Percentiles rank a stretch among this genome's conserved stretches.
These are phyloP conservation scores for Agrotis segetum DNA, from an alignment of 2,888 invertebrate genomes.

Conservation along the genomic window DNA sequence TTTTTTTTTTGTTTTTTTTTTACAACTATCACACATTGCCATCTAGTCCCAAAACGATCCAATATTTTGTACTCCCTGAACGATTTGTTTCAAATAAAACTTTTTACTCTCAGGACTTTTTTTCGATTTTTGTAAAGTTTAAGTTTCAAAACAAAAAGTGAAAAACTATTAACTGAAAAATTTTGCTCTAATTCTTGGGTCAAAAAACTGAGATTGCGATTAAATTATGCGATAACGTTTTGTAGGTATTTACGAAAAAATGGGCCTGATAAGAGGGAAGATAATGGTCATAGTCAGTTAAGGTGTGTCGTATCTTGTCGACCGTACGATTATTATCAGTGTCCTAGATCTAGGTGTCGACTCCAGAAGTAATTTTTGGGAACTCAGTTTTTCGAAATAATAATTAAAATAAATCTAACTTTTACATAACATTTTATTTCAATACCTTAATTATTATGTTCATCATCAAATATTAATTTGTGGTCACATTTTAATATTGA, in stretches of 20 bases:
- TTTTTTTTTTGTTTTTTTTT: too few relatives aligned
- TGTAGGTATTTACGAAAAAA: slow-evolving; percentile 12
- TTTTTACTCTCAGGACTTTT: background rate
- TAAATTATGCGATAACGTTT: slow-evolving; percentile 13
- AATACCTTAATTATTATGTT: too few relatives aligned
- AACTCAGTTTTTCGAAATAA: slow-evolving; percentile 1
- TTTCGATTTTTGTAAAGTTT: background rate
- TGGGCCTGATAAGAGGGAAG: slow-evolving; percentile 5
- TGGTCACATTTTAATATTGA: background rate
- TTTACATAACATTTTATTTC: background rate
- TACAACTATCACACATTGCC: too few relatives aligned
- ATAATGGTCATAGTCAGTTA: slow-evolving; percentile 23
- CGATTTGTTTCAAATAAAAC: slow-evolving; percentile 17
- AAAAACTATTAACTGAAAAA: background rate
- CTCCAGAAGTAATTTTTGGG: background rate
- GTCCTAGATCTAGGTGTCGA: slow-evolving; percentile 23
- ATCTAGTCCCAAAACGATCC: slow-evolving; percentile 5
- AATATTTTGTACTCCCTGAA: slow-evolving; percentile 1
- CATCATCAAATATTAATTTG: background rate
- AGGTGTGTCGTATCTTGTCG: slow-evolving; percentile 20
- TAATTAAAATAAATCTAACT: background rate
- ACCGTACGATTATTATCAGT: slow-evolving; percentile 15
- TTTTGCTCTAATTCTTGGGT: slow-evolving; percentile 9
- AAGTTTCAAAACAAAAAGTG: background rate
- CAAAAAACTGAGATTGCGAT: slow-evolving; percentile 21